Conservation (phyloP, 2,797 vertebrate species). For the Nannoperca australis region DNA sequence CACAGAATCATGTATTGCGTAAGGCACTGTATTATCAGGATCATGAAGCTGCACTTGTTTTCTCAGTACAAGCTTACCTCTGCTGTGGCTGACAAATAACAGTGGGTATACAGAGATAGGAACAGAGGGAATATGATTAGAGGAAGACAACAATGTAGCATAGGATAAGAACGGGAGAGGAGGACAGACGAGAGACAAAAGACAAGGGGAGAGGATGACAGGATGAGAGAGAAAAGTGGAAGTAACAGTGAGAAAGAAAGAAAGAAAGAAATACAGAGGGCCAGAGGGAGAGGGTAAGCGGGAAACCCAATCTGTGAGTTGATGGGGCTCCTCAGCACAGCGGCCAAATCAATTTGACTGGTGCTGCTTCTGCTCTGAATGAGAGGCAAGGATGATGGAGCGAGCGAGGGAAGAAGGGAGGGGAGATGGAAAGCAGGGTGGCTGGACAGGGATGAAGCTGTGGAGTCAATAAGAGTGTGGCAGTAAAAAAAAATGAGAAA, state of each 20-base stretch:
- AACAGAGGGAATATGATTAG: not conserved
- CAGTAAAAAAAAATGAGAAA: conserved; percentile 50
- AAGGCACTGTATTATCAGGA: conserved; percentile 23
- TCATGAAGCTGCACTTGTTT: conserved; percentile 44
- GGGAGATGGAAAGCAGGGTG: conserved; percentile 54
- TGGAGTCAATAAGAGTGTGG: conserved; percentile 59
- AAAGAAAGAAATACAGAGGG: conserved; percentile 56
- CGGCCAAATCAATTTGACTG: conserved; percentile 83
- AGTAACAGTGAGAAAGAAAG: conserved; percentile 46
- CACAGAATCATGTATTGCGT: not conserved
- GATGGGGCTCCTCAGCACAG: conserved; percentile 82
- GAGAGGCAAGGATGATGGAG: conserved; percentile 72
- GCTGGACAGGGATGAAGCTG: conserved; percentile 59
- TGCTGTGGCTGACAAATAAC: conserved; percentile 41
- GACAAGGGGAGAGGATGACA: conserved; percentile 1
- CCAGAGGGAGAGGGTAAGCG: conserved; percentile 71
- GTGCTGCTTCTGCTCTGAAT: conserved; percentile 74
- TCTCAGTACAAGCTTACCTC: conserved; percentile 28
- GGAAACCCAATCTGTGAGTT: conserved; percentile 80
- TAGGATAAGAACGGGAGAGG: not conserved
- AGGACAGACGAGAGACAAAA: conserved; percentile 32
- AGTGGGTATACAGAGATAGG: conserved; percentile 18
- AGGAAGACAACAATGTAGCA: not conserved
- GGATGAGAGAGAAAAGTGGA: conserved; percentile 38
- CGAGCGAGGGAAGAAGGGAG: conserved; percentile 54